phyloP scores from a whole-genome alignment of 1,140 invertebrate genomes.

The Danaus plexippus region DNA sequence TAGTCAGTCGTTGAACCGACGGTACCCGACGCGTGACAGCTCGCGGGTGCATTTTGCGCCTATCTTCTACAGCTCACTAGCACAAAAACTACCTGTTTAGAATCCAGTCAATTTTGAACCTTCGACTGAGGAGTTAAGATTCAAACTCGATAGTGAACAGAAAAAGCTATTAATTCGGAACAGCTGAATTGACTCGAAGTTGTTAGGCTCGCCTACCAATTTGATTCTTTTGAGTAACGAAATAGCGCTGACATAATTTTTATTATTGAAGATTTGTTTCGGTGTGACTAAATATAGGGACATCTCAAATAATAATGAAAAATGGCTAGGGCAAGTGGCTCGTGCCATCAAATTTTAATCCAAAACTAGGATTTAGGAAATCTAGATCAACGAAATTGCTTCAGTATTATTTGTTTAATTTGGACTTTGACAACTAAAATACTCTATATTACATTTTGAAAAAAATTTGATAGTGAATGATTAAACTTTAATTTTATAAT shows the following conservation, averaged over 20 bases:
- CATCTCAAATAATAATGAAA: constrained; percentile 43
- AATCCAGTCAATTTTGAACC: constrained; percentile 18
- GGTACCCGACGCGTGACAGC: constrained; percentile 55
- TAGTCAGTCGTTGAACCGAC: constrained; percentile 31
- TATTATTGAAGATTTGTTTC: constrained; percentile 34
- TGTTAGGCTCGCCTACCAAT: constrained; percentile 15
- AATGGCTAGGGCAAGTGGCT: constrained; percentile 54
- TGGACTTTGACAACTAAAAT: no score
- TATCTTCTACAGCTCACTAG: constrained; percentile 36
- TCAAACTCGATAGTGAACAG: constrained; percentile 3
- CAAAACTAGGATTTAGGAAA: no score
- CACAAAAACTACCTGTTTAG: constrained; percentile 28
- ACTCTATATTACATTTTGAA: no score
- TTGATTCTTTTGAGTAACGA: constrained; percentile 21
- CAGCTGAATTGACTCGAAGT: constrained; percentile 17
- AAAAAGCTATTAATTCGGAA: constrained; percentile 18
- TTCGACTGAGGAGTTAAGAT: constrained; percentile 11
- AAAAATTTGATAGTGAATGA: no score
- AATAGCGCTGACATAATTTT: constrained; percentile 18
- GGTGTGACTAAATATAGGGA: constrained; percentile 48
- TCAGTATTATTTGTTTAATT: no score
- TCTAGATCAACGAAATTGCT: no score
- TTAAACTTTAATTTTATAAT: no score
- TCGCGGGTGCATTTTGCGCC: constrained; percentile 52
- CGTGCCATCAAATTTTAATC: constrained; percentile 40